Percentiles rank a stretch among this genome's conserved stretches.
These are phyloP conservation scores for Macaria liturata DNA, from an alignment of 2,888 invertebrate species.

Conservation along the genomic window DNA sequence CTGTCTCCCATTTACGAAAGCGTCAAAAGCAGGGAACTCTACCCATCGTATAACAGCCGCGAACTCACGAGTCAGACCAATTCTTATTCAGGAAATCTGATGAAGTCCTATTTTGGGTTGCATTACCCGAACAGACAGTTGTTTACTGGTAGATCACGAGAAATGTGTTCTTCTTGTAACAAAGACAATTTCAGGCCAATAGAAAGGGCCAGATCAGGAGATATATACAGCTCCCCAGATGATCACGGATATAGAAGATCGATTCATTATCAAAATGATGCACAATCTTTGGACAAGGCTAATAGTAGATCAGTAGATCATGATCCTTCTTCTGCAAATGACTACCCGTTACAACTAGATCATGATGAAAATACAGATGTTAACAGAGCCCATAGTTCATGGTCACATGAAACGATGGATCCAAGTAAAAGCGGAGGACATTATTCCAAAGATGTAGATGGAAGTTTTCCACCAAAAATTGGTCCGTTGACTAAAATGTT, in stretches of 20 bases:
- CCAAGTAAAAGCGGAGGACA: too few relatives aligned
- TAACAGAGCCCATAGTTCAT: neutral
- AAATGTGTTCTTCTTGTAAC: neutral
- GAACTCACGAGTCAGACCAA: constrained; percentile 2
- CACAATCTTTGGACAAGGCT: constrained; percentile 1
- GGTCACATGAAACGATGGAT: too few relatives aligned
- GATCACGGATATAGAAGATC: too few relatives aligned
- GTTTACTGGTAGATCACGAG: neutral
- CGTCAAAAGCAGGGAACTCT: constrained; percentile 1
- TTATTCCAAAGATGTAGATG: too few relatives aligned
- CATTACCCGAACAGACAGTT: neutral
- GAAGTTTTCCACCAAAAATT: too few relatives aligned
- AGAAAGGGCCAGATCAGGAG: too few relatives aligned
- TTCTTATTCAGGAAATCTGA: neutral
- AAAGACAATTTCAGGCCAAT: neutral
- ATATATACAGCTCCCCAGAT: too few relatives aligned
- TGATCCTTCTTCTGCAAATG: constrained; percentile 5
- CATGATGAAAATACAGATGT: neutral
- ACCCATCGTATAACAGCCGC: neutral
- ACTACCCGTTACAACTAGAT: constrained; percentile 5
- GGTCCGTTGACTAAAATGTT: too few relatives aligned
- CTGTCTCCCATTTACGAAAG: constrained; percentile 2
- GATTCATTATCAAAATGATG: neutral
- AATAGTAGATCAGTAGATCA: neutral
- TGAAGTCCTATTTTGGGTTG: constrained; percentile 1